Base-by-base conservation (phyloP, 2,888 invertebrate genomes). In the Anarsia innoxiella region DNA sequence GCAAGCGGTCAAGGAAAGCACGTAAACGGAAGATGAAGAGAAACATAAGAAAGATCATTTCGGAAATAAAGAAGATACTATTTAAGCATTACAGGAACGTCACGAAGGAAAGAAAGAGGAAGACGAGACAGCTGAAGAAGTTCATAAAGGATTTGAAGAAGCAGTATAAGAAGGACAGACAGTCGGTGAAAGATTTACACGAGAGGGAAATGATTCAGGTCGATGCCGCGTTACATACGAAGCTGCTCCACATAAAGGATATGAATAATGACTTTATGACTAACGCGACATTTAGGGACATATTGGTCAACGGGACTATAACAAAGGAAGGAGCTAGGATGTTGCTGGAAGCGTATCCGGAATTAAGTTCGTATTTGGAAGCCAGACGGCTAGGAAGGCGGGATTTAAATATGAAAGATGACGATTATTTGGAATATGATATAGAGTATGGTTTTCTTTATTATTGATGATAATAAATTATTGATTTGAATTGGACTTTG, bases 361-460 rank as follows among this genome's bases (percentile, higher is more conserved):
- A 79, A 9, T 43, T 79, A 8, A 31, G 40, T 0, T 23, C 38
- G 0, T 47, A 58, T 36, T 37, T 71, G 5, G n/a, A n/a, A n/a
- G n/a, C n/a, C n/a, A n/a, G n/a, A n/a, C n/a, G n/a, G n/a, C n/a
- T n/a, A n/a, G n/a, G n/a, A n/a, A n/a, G n/a, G n/a, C n/a, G n/a
- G n/a, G n/a, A n/a, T n/a, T 9, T n/a, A n/a, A n/a, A n/a, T n/a
- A n/a, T n/a, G n/a, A n/a, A n/a, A n/a, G 14, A 14, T 10, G 26
- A 26, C 4, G 19, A 43, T 6, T 59, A 65, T 37, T 41, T 60
- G 4, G 69, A 77, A 9, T 76, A 76, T 30, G 79, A 80, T 36
- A 44, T 77, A 3, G 80, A 82, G 40, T 77, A 76, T 37, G 79
- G 78, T 1, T 51, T 61, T 36, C 48, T 75, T 29, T 78, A 79